A percentile compares a stretch with the other conserved stretches of the same genome.
Conservation (phyloP, 2,113 vertebrate species). For the Cathartes aura region DNA sequence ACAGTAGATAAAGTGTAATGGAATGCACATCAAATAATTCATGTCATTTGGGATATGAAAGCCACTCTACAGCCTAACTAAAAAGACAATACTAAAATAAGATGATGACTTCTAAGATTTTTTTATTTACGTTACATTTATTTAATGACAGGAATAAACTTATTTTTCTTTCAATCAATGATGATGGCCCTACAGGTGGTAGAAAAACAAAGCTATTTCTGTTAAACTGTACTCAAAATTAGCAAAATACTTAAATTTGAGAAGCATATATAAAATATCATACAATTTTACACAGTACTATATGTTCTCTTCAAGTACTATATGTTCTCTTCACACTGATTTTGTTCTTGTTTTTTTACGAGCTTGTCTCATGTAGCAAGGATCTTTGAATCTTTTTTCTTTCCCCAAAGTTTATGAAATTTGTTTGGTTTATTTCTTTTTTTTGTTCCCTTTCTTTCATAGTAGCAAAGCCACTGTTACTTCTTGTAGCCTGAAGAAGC, state of each 20-base stretch:
- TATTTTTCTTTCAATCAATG: background rate
- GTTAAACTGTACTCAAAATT: background rate
- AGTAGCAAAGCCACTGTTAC: background rate
- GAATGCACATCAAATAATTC: background rate
- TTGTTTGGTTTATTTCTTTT: background rate
- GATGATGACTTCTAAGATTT: background rate
- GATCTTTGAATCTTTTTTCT: background rate
- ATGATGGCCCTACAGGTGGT: background rate
- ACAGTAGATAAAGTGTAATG: background rate
- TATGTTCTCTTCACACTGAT: background rate
- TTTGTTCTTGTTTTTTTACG: background rate
- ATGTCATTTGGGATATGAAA: background rate
- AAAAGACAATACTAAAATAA: background rate
- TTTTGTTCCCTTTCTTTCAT: background rate
- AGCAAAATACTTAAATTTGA: background rate
- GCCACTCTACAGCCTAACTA: background rate
- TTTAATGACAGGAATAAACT: background rate
- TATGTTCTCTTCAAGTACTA: background rate
- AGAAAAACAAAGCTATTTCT: background rate
- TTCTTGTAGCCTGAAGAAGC: background rate
- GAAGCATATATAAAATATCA: background rate
- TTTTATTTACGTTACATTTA: background rate
- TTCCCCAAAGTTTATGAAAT: background rate
- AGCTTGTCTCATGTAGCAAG: background rate
- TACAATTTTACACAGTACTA: background rate